Evolutionary conservation across 2,113 vertebrate species (phyloP).

Genomic region (Piprites chloris): DNA sequence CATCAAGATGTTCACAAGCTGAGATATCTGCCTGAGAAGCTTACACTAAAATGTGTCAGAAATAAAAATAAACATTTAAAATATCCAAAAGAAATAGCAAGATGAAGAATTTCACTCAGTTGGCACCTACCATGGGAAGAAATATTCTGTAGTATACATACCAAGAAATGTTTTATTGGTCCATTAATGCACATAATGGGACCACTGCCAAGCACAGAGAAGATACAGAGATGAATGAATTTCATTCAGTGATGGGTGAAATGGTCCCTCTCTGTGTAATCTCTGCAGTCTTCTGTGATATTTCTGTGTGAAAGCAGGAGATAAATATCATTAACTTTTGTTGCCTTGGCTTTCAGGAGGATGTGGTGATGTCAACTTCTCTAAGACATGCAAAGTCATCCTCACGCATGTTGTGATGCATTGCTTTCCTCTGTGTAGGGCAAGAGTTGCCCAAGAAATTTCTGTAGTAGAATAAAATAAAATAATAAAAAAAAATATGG

Average conservation of each 20-base stretch:
- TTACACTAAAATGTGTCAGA: not conserved
- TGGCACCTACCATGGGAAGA: not conserved
- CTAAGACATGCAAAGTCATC: not conserved
- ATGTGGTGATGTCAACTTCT: not conserved
- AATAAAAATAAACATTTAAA: not conserved
- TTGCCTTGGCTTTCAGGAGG: not conserved
- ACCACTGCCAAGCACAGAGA: not conserved
- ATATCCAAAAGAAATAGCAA: not conserved
- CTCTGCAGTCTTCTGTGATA: not conserved
- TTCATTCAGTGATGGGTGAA: not conserved
- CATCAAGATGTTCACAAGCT: not conserved
- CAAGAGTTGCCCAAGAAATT: not conserved
- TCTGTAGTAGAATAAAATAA: not conserved
- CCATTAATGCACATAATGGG: not conserved
- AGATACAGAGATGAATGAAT: conserved; percentile 16
- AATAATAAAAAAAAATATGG: not conserved
- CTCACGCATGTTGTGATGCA: not conserved
- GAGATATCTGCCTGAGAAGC: not conserved
- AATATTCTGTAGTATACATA: not conserved
- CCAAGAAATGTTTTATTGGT: not conserved
- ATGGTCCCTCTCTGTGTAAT: not conserved
- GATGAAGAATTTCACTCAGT: not conserved
- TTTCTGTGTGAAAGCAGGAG: not conserved
- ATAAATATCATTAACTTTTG: not conserved
- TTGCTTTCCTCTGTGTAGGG: not conserved